Conservation (phyloP, 2,797 vertebrate genomes). For the Peromyscus melanophrys region DNA sequence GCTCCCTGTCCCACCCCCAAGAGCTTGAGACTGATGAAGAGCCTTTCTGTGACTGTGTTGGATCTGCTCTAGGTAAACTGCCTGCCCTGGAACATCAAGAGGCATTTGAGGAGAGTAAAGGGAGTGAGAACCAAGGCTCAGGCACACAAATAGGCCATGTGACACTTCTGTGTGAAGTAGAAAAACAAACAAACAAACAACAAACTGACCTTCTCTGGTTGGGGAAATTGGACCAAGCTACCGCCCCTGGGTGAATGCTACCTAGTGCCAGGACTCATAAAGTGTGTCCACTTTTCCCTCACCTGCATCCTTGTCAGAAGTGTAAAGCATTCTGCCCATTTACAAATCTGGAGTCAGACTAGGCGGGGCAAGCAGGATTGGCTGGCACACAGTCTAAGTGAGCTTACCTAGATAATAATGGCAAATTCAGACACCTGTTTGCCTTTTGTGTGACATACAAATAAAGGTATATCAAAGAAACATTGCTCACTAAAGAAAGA, state of each 20-base stretch:
- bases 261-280: neutral
- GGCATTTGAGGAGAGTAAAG: neutral
- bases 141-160: neutral
- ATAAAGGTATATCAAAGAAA: conserved; percentile 4
- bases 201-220: neutral
- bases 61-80: neutral
- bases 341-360: neutral
- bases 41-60: neutral
- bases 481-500: conserved; percentile 45
- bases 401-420: neutral
- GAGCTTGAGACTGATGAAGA: neutral
- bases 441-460: neutral
- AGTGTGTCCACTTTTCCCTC: neutral
- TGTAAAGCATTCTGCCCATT: neutral
- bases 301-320: neutral
- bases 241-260: neutral
- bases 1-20: neutral
- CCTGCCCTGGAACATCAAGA: neutral
- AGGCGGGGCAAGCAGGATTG: neutral
- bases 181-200: too few species aligned
- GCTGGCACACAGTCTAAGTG: neutral
- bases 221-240: neutral
- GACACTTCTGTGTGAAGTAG: neutral
- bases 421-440: neutral
- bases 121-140: neutral